Conservation (phyloP, 2,797 vertebrate genomes). For the Gallinago nigripennis region DNA sequence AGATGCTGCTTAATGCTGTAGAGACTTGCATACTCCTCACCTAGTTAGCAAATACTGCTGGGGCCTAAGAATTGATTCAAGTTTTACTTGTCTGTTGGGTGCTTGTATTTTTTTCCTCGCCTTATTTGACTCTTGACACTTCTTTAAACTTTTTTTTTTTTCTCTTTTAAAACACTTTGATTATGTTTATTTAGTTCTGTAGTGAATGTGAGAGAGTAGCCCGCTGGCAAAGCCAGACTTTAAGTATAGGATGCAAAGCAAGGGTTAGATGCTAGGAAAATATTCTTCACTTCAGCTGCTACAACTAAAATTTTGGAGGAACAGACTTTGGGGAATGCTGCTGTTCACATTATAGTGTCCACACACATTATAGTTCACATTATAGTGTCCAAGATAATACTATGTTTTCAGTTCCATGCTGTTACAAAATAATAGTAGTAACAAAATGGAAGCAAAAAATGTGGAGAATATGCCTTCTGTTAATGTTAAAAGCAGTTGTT, state of each 20-base stretch:
- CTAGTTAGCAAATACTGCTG: not conserved
- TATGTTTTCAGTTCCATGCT: not conserved
- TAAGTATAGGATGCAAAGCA: not conserved
- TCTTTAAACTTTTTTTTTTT: not conserved
- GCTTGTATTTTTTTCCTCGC: not conserved
- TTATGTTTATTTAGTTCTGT: not conserved
- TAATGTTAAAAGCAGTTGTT: not conserved
- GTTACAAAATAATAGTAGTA: not conserved
- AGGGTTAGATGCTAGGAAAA: not conserved
- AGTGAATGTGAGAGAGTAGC: not conserved
- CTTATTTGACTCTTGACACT: not conserved
- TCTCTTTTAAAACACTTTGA: not conserved
- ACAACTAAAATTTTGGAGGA: not conserved
- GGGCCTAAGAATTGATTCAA: conserved; percentile 22
- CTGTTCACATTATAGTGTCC: not conserved
- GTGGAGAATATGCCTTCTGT: not conserved
- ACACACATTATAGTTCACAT: not conserved
- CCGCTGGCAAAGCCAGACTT: not conserved
- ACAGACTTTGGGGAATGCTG: not conserved
- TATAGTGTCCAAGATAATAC: not conserved
- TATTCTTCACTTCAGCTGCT: not conserved
- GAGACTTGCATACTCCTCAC: not conserved
- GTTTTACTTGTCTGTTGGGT: conserved; percentile 43
- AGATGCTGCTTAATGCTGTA: not conserved
- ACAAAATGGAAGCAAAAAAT: not conserved